Evolutionary conservation across 1,140 invertebrate genomes (phyloP).

Genomic region (Spodoptera litura): DNA sequence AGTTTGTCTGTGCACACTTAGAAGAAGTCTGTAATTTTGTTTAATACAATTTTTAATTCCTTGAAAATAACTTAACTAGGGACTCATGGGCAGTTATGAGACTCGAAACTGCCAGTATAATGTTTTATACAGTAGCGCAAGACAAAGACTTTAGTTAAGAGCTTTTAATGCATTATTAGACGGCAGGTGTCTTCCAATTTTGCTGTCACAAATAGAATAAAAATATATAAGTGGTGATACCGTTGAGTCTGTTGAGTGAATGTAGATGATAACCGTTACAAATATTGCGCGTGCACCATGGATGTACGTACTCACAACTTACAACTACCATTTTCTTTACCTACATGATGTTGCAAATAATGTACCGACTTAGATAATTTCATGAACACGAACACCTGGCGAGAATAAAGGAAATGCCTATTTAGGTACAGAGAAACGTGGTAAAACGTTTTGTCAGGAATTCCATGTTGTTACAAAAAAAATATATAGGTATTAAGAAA

Average conservation of each 20-base stretch:
- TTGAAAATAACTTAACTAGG: constrained; percentile 20
- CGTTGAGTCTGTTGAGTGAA: constrained; percentile 32
- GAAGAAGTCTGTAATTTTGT: constrained; percentile 34
- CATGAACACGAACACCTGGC: constrained; percentile 21
- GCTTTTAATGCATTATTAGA: background rate
- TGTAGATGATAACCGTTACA: constrained; percentile 30
- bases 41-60: constrained; percentile 13
- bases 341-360: constrained; percentile 35
- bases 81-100: background rate
- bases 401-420: background rate
- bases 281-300: constrained; percentile 32
- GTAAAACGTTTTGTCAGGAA: too few species aligned
- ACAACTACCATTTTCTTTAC: constrained; percentile 21
- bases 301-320: constrained; percentile 17
- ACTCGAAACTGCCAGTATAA: background rate
- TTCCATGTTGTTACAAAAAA: too few species aligned
- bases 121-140: background rate
- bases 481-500: background rate
- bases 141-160: background rate
- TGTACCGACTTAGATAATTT: constrained; percentile 18
- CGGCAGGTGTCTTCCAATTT: constrained; percentile 7
- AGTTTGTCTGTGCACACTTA: constrained; percentile 9
- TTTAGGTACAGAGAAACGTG: too few species aligned
- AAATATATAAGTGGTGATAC: constrained; percentile 36
- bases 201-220: constrained; percentile 18